Percentiles rank a stretch among this genome's conserved stretches.
These are phyloP conservation scores for Icerya purchasi DNA, from an alignment of 2,888 invertebrate genomes.

Conservation along the genomic window DNA sequence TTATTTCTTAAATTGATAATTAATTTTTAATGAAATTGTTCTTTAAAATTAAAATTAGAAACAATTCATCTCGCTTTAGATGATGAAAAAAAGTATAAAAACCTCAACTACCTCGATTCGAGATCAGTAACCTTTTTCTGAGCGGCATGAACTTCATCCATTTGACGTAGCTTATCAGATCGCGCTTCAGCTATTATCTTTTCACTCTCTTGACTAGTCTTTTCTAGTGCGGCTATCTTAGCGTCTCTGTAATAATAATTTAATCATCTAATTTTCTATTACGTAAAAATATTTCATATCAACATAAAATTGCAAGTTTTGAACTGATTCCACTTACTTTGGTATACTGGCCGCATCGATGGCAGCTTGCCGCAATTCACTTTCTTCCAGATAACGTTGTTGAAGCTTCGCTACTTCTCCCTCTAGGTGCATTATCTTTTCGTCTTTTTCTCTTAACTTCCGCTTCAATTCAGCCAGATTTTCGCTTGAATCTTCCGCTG, in stretches of 20 bases:
- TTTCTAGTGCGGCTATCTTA: slow-evolving; percentile 62
- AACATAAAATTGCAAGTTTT: too few relatives aligned
- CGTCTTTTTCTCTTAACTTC: slow-evolving; percentile 42
- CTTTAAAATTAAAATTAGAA: too few relatives aligned
- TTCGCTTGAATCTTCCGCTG: slow-evolving; percentile 19
- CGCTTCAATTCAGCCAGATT: slow-evolving; percentile 35
- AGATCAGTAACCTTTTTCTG: slow-evolving; percentile 68
- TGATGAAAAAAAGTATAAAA: too few relatives aligned
- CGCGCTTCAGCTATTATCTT: slow-evolving; percentile 66
- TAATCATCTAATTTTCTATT: too few relatives aligned
- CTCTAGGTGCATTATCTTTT: slow-evolving; percentile 48
- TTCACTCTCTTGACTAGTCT: slow-evolving; percentile 62
- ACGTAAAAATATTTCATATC: too few relatives aligned
- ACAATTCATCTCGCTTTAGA: too few relatives aligned
- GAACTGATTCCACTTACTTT: slow-evolving; percentile 34
- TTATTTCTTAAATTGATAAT: too few relatives aligned
- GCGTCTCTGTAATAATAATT: slow-evolving; percentile 41
- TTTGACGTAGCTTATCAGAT: slow-evolving; percentile 64
- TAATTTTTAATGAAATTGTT: too few relatives aligned
- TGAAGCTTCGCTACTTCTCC: slow-evolving; percentile 71
- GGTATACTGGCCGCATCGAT: slow-evolving; percentile 58
- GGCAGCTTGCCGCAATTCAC: slow-evolving; percentile 53
- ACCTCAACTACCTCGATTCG: slow-evolving; percentile 43
- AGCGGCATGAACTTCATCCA: slow-evolving; percentile 70
- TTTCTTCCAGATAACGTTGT: slow-evolving; percentile 62